Evolutionary conservation across 2,888 invertebrate genomes (phyloP), one percentile per base, ranked within the genome.

Genomic region (Ectemnius lituratus): DNA sequence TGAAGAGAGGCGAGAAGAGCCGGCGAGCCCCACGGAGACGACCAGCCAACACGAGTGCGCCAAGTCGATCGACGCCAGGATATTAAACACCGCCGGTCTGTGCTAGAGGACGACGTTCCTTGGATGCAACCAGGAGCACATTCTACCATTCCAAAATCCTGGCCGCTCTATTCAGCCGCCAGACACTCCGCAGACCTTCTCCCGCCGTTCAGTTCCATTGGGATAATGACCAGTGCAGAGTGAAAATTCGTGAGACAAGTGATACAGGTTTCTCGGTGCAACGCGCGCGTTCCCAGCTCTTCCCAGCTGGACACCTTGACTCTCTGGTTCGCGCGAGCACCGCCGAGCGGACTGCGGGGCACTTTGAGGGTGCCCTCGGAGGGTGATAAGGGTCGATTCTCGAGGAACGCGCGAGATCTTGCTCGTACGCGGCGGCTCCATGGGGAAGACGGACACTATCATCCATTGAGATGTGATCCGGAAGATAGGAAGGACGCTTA

Each of bases 391-490:
- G 60, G 14, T 23, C 65, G 46, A 62, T 65, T 64, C 37, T 75
- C 71, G 71, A 66, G 76, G 28, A 79, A 84, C 71, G 73, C 86
- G 81, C 71, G 59, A 76, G 68, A 81, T 76, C 37, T 37, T 37
- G 37, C 3, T 1, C 6, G 37, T 79, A 80, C 76, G 77, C 80
- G 82, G 84, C 79, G 83, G 84, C 77, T 79, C 75, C 47, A 77
- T 72, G 68, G 66, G 78, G 79, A 75, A 78, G 81, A 75, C 79
- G 86, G 88, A 87, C 79, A 79, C 71, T 80, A 86, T 75, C 78
- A 86, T 81, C 85, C 84, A 82, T 86, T 87, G 90, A 89, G 86
- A 90, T 90, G 90, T 90, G 89, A 90, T 84, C 89, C 88, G 85
- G 85, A 85, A 86, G 78, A 85, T 76, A 81, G 77, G 73, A 86